These are phyloP conservation scores for Alsophila aescularia DNA, from an alignment of 2,888 invertebrate species.

Conservation along the genomic window DNA sequence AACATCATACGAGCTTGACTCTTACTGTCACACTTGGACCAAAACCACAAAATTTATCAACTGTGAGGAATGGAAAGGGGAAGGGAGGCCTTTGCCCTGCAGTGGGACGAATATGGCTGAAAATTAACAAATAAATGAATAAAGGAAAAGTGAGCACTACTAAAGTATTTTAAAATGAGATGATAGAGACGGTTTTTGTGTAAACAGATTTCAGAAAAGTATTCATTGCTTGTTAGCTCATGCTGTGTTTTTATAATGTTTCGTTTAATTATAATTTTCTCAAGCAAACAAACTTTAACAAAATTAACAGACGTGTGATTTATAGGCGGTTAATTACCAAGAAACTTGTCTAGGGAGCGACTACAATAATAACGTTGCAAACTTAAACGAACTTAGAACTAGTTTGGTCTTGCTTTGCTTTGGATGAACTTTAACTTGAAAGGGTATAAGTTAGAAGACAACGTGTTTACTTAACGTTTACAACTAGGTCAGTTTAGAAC, in stretches of 20 bases:
- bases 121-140: too few relatives aligned
- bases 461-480: constrained; percentile 2
- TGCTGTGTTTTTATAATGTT: background rate
- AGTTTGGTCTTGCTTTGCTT: constrained; percentile 12
- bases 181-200: too few relatives aligned
- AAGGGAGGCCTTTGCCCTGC: too few relatives aligned
- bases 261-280: background rate
- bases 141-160: too few relatives aligned
- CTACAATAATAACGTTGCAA: constrained; percentile 15
- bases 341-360: constrained; percentile 4
- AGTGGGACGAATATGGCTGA: too few relatives aligned
- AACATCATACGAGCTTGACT: too few relatives aligned
- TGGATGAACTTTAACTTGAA: constrained; percentile 9
- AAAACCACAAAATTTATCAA: too few relatives aligned
- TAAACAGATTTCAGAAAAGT: too few relatives aligned
- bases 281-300: background rate
- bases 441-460: constrained; percentile 6
- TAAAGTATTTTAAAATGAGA: too few relatives aligned
- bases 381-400: constrained; percentile 15
- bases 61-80: too few relatives aligned
- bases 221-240: too few relatives aligned
- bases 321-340: constrained; percentile 3
- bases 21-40: too few relatives aligned
- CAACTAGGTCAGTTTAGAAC: background rate
- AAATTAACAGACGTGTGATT: constrained; percentile 1